Conservation (phyloP, 2,888 invertebrate genomes). For the Apoderus coryli region DNA sequence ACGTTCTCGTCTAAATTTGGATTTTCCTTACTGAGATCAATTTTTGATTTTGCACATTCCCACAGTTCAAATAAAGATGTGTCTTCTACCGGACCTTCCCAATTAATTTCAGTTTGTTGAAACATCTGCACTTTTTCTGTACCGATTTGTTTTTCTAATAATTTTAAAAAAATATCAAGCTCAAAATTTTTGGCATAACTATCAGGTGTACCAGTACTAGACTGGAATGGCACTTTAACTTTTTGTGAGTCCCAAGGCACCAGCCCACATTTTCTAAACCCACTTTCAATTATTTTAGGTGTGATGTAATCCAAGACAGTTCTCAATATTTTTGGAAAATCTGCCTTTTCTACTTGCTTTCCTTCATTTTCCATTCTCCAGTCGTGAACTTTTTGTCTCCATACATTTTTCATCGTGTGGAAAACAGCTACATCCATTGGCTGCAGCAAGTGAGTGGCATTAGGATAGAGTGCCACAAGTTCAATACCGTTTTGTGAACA, state of each 20-base stretch:
- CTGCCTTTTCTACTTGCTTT: not conserved
- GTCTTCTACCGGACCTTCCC: too few relatives aligned
- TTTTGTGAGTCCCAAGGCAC: not conserved
- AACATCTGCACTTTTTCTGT: too few relatives aligned
- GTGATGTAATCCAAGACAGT: not conserved
- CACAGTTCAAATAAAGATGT: too few relatives aligned
- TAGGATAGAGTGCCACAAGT: slow-evolving; percentile 25
- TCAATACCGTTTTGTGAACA: slow-evolving; percentile 25
- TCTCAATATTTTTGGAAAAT: not conserved
- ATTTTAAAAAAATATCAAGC: too few relatives aligned
- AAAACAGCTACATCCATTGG: slow-evolving; percentile 28
- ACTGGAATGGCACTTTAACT: not conserved
- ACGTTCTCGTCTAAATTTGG: too few relatives aligned
- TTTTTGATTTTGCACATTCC: too few relatives aligned
- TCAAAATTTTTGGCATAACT: too few relatives aligned
- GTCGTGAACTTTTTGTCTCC: slow-evolving; percentile 17
- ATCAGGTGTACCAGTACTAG: too few relatives aligned
- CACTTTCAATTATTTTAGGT: not conserved
- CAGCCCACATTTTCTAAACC: not conserved
- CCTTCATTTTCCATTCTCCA: not conserved
- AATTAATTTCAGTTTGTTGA: too few relatives aligned
- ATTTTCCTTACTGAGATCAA: too few relatives aligned
- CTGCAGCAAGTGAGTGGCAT: slow-evolving; percentile 27
- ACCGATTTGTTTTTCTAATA: too few relatives aligned
- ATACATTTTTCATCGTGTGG: slow-evolving; percentile 21